Evolutionary conservation across 1,140 invertebrate genomes (phyloP), one percentile per base, ranked within the genome.

Genomic region (Hyposmocoma kahamanoa): DNA sequence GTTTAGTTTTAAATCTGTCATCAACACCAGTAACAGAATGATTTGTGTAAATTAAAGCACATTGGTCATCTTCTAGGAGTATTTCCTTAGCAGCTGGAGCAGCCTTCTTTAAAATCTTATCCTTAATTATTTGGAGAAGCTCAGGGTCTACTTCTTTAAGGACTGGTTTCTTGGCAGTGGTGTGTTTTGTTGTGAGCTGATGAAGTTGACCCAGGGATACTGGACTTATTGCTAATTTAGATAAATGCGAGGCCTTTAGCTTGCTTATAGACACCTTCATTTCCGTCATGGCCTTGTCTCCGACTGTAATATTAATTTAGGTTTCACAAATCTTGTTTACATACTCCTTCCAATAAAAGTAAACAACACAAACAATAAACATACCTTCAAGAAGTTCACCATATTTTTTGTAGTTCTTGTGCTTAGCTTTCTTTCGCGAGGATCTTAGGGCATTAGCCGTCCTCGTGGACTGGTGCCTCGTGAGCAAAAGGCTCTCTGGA

Each of bases 221-320:
- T 19, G 88, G 67, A 58, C 89, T 89, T 30, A 87, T 71, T 11
- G 91, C 88, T 15, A 93, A 75, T 44, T 90, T 85, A 18, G 91
- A 89, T 15, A 94, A 64, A 68, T 92, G 89, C 46, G 85, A 74
- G 1, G 90, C 87, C 67, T 87, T 89, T 10, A 93, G 70, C 55
- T 90, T 92, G 53, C 88, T 89, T 2, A 93, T 88, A 6, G 87
- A 79, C 13, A 92, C 89, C 68, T 90, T 91, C 26, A 85, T 88
- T 69, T 92, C 90, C 42, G 69, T 90, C 61, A 89, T 89, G 3
- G 75, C 83, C 13, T 83, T 72, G 22, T 90, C 80, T 22, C 89
- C 90, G 30, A 93, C 92, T 93, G 66, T 43, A 82, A 76, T 26
- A 26, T 26, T 26, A 26, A 6, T 26, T 26, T 26, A 26, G n/a